Conservation (phyloP, 2,888 invertebrate species). For the Leptopilina myrica region DNA sequence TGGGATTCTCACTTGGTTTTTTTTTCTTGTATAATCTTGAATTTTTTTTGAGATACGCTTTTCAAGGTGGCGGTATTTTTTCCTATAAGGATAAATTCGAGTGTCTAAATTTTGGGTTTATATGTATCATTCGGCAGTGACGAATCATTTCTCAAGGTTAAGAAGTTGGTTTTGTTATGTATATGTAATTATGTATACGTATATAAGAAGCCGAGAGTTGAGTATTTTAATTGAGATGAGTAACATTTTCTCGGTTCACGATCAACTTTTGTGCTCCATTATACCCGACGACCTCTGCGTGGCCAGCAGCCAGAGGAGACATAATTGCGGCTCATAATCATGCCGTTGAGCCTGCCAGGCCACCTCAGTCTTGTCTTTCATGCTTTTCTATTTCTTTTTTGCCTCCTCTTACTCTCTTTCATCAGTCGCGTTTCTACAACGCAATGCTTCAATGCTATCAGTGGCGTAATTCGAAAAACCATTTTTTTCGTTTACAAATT, state of each 20-base stretch:
- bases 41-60: not conserved
- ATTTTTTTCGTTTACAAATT: not conserved
- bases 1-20: not conserved
- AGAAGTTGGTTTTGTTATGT: not conserved
- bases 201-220: not conserved
- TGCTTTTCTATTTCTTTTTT: constrained; percentile 40
- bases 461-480: constrained; percentile 26
- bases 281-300: constrained; percentile 67
- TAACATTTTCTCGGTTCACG: constrained; percentile 25
- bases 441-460: not conserved
- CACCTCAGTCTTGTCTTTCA: constrained; percentile 46
- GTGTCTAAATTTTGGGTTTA: not conserved
- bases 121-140: constrained; percentile 23
- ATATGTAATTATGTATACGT: not conserved
- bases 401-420: constrained; percentile 40
- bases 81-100: not conserved
- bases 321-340: constrained; percentile 74
- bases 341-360: constrained; percentile 62
- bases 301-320: constrained; percentile 68
- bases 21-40: not conserved
- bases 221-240: constrained; percentile 8
- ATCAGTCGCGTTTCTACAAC: constrained; percentile 3
- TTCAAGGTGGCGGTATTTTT: not conserved
- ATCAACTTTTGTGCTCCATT: constrained; percentile 58
- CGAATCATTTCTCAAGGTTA: constrained; percentile 24